These are phyloP conservation scores for Protula sp. DNA, from an alignment of 2,888 invertebrate species.

Conservation along the genomic window DNA sequence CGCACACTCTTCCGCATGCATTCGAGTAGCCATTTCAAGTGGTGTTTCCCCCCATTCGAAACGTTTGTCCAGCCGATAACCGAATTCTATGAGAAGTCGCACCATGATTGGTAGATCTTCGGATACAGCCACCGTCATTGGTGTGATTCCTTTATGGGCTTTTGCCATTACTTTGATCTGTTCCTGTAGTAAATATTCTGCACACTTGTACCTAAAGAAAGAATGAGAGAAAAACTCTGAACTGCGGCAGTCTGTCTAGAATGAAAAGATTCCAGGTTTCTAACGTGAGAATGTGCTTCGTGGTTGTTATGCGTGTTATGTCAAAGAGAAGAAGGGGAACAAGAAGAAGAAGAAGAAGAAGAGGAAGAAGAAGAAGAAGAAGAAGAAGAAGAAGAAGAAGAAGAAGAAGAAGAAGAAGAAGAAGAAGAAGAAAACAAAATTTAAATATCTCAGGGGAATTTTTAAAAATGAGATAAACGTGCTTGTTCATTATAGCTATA, in stretches of 20 bases:
- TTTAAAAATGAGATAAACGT: too few relatives aligned
- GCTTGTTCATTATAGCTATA: too few relatives aligned
- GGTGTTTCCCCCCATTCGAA: constrained; percentile 44
- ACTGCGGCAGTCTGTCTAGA: too few relatives aligned
- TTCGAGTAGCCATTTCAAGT: constrained; percentile 39
- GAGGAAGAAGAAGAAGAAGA: background rate
- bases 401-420: constrained; percentile 4
- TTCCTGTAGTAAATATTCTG: constrained; percentile 32
- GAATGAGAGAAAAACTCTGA: too few relatives aligned
- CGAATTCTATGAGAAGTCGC: constrained; percentile 35
- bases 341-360: background rate
- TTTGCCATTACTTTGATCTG: constrained; percentile 30
- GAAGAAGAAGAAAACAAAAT: background rate
- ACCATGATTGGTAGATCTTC: constrained; percentile 40
- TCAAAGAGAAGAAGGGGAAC: background rate
- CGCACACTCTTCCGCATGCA: constrained; percentile 42
- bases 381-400: background rate
- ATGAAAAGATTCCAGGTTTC: too few relatives aligned
- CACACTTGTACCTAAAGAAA: constrained; percentile 33
- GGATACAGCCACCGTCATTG: constrained; percentile 44
- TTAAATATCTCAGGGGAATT: too few relatives aligned
- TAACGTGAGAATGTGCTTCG: too few relatives aligned
- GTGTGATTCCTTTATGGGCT: constrained; percentile 37
- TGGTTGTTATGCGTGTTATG: too few relatives aligned
- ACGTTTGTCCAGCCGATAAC: constrained; percentile 37